phyloP scores from a whole-genome alignment of 2,888 invertebrate species.

The Luperina testacea region DNA sequence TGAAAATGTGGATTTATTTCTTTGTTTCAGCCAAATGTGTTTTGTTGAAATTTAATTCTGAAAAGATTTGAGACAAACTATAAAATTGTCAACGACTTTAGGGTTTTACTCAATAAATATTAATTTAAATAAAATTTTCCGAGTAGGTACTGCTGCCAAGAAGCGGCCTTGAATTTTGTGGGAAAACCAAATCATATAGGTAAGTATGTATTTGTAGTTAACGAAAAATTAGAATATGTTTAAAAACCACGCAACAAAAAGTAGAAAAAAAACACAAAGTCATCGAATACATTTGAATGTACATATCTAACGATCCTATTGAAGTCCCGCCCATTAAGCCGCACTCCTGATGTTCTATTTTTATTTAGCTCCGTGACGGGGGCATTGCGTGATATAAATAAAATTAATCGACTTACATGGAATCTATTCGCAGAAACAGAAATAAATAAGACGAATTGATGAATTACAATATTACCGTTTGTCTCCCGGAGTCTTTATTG shows the following conservation, averaged over 20 bases:
- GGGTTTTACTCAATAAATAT: not conserved
- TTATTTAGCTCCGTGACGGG: slow-evolving; percentile 58
- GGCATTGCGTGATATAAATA: slow-evolving; percentile 56
- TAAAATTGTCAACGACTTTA: not conserved
- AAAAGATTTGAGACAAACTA: not conserved
- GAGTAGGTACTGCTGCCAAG: not conserved
- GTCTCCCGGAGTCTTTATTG: not conserved
- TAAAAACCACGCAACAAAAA: slow-evolving; percentile 2
- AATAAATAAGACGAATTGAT: slow-evolving; percentile 13
- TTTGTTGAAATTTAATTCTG: slow-evolving; percentile 8
- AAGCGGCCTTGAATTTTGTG: not conserved
- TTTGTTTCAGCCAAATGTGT: slow-evolving; percentile 11
- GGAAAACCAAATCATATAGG: slow-evolving; percentile 17
- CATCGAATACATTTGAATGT: not conserved
- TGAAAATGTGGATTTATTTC: slow-evolving; percentile 27
- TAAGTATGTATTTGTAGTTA: not conserved
- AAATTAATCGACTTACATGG: slow-evolving; percentile 35
- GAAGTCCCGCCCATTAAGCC: slow-evolving; percentile 45
- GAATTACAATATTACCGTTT: slow-evolving; percentile 12
- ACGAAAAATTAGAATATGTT: not conserved
- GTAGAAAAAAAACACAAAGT: slow-evolving; percentile 21
- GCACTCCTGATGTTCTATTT: slow-evolving; percentile 65
- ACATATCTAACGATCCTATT: slow-evolving; percentile 30
- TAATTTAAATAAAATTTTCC: not conserved
- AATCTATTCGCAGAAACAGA: slow-evolving; percentile 22